Percentiles rank a stretch among this genome's conserved stretches.
phyloP scores from a whole-genome alignment of 2,113 vertebrate genomes.

The Archocentrus centrarchus region DNA sequence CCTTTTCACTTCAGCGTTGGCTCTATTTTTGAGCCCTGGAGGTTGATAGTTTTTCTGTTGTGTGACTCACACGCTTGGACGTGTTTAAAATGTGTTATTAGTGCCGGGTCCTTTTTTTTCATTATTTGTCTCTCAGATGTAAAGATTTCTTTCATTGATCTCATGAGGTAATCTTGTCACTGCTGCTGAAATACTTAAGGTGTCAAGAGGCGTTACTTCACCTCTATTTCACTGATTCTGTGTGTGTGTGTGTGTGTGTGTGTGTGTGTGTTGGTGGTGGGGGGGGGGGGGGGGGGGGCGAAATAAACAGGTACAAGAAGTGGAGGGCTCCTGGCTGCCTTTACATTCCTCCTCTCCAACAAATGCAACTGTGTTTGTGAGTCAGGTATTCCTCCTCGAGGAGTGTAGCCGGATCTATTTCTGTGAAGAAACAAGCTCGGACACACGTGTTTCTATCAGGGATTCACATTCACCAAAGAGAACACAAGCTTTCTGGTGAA shows the following conservation, averaged over 20 bases:
- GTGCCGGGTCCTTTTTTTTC: background rate
- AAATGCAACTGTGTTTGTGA: background rate
- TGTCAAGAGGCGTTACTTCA: background rate
- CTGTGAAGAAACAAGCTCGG: fast-evolving
- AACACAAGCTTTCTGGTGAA: background rate
- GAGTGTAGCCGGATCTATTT: background rate
- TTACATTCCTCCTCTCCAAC: background rate
- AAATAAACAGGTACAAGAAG: no score
- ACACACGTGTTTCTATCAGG: background rate
- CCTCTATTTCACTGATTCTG: background rate
- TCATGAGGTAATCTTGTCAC: background rate
- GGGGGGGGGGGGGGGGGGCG: no score
- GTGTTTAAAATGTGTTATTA: background rate
- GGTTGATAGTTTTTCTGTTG: background rate
- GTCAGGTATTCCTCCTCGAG: background rate
- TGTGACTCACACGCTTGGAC: background rate
- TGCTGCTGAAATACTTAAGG: background rate
- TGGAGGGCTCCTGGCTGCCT: background rate
- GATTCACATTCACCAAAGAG: background rate
- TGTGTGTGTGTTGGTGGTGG: no score
- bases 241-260: no score
- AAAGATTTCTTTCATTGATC: background rate
- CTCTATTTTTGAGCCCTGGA: background rate
- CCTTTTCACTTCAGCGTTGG: background rate
- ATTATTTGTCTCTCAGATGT: background rate